These are phyloP conservation scores for Ciconia maguari DNA, from an alignment of 2,113 vertebrate species.

Conservation along the genomic window DNA sequence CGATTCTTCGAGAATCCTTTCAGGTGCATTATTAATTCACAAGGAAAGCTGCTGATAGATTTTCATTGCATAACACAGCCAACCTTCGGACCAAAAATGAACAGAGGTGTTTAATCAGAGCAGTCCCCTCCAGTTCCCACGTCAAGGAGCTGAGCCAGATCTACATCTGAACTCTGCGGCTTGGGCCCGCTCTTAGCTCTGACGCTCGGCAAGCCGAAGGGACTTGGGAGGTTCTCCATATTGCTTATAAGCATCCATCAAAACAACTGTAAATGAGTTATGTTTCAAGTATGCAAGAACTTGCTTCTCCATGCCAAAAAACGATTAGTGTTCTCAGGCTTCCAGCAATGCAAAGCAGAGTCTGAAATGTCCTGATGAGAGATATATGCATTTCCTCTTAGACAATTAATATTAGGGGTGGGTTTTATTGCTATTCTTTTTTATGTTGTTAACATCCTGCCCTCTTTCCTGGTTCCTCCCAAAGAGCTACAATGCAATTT, in stretches of 20 bases:
- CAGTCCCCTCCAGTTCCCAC: not conserved
- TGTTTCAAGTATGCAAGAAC: conserved; percentile 59
- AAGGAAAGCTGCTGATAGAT: not conserved
- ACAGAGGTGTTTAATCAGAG: not conserved
- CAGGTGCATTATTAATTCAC: not conserved
- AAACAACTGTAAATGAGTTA: conserved; percentile 65
- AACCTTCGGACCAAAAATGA: not conserved
- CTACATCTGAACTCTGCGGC: not conserved
- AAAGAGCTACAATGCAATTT: conserved; percentile 57
- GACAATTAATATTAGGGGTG: conserved; percentile 70
- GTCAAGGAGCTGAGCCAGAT: not conserved
- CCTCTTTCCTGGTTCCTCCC: conserved; percentile 68
- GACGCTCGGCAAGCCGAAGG: not conserved
- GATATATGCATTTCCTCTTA: conserved; percentile 68
- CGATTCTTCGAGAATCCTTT: not conserved
- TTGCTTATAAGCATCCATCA: conserved; percentile 53
- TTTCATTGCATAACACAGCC: not conserved
- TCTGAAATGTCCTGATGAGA: conserved; percentile 66
- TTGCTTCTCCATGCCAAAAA: conserved; percentile 59
- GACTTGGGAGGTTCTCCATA: conserved; percentile 30
- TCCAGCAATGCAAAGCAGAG: conserved; percentile 66
- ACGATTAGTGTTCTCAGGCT: conserved; percentile 55
- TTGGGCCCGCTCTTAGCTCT: not conserved
- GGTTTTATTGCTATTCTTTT: conserved; percentile 70
- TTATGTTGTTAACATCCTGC: conserved; percentile 68